phyloP scores from a whole-genome alignment of 2,888 invertebrate genomes.

The Abrostola triplasia region DNA sequence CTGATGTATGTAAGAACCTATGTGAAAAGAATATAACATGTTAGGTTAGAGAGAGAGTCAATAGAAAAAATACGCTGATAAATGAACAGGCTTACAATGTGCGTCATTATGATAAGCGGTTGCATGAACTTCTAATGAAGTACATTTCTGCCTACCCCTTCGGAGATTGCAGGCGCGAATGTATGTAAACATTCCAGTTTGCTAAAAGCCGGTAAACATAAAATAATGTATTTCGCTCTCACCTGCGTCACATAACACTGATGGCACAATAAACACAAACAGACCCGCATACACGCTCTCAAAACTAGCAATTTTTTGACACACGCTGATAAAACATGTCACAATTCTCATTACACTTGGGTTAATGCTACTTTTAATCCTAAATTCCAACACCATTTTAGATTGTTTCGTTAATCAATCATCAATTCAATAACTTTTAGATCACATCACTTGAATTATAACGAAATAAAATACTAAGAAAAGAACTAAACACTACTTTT shows the following conservation, averaged over 20 bases:
- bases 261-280: constrained; percentile 75
- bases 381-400: constrained; percentile 35
- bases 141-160: no score
- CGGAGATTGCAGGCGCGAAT: no score
- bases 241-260: constrained; percentile 75
- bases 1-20: no score
- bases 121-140: no score
- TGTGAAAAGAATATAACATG: no score
- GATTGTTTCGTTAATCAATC: background rate
- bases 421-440: background rate
- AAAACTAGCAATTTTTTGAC: constrained; percentile 66
- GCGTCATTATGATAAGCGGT: no score
- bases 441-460: constrained; percentile 14
- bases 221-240: constrained; percentile 33
- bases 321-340: constrained; percentile 62
- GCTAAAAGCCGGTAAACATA: no score
- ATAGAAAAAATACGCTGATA: no score
- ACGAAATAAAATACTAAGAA: background rate
- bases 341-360: constrained; percentile 49
- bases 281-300: constrained; percentile 76
- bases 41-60: no score
- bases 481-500: background rate
- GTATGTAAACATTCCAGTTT: no score
- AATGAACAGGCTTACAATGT: no score
- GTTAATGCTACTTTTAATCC: constrained; percentile 16